Evolutionary conservation across 2,797 vertebrate genomes (phyloP).

Genomic region (Apogon hyalosoma): DNA sequence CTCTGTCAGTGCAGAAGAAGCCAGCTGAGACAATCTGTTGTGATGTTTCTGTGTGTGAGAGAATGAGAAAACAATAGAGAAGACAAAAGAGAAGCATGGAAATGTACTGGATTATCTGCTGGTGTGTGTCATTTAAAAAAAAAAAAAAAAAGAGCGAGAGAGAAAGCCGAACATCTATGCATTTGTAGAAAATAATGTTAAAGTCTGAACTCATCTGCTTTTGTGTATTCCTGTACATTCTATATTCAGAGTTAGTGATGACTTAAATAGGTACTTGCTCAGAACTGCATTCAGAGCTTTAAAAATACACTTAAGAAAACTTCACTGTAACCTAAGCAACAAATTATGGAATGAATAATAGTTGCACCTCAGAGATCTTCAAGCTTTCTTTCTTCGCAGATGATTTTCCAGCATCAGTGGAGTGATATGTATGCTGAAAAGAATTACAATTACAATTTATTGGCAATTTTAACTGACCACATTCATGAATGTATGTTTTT

Average conservation of each 20-base stretch:
- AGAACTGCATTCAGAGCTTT: background rate
- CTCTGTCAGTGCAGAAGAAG: constrained; percentile 41
- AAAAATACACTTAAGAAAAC: background rate
- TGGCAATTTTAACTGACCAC: background rate
- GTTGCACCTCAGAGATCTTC: too few relatives aligned
- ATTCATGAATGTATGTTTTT: constrained; percentile 5
- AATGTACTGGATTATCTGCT: constrained; percentile 27
- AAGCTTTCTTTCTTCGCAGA: background rate
- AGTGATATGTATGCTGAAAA: background rate
- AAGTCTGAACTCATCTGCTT: background rate
- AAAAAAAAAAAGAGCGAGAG: too few relatives aligned
- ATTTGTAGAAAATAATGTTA: constrained; percentile 7
- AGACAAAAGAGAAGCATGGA: background rate
- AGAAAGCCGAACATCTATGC: constrained; percentile 9
- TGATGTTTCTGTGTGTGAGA: constrained; percentile 4
- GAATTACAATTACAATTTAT: background rate
- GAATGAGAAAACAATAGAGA: background rate
- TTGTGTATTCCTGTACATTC: background rate
- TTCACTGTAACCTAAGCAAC: background rate
- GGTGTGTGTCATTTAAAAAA: constrained; percentile 22
- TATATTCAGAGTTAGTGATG: background rate
- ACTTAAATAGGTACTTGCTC: background rate
- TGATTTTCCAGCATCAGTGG: background rate
- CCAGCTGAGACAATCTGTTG: constrained; percentile 48
- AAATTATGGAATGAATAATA: background rate